Conservation (phyloP, 64 coral and sea anemone genomes). For the Montipora efflorescens region DNA sequence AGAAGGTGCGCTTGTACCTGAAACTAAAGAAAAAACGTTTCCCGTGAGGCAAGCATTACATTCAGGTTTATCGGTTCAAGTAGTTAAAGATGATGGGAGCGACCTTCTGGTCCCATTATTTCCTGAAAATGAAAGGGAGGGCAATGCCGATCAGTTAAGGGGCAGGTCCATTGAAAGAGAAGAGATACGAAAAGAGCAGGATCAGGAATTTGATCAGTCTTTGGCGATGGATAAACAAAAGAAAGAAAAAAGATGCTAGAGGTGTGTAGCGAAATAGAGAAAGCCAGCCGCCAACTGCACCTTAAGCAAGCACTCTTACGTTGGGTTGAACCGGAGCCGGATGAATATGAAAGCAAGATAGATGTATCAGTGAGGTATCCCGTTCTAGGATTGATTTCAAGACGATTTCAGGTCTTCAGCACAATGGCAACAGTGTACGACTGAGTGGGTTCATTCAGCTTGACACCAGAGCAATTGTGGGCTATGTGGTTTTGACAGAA, state of each 20-base stretch:
- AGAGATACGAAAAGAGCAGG: conserved; percentile 44
- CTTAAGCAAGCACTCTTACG: neutral
- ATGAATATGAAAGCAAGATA: neutral
- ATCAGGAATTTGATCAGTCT: conserved; percentile 48
- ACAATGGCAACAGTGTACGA: neutral
- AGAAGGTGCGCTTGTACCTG: neutral
- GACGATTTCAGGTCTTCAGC: neutral
- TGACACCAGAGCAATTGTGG: neutral
- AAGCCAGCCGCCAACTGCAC: neutral
- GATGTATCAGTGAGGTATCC: conserved; percentile 2
- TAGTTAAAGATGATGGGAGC: conserved; percentile 22
- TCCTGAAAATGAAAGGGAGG: conserved; percentile 19
- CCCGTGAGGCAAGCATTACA: neutral
- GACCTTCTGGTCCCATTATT: conserved; percentile 32
- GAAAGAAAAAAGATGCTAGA: neutral
- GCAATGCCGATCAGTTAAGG: neutral
- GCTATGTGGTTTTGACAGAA: neutral
- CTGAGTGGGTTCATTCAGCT: neutral
- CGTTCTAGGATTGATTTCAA: neutral
- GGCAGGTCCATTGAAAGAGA: conserved; percentile 33
- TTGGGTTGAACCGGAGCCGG: neutral
- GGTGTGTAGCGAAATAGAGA: neutral
- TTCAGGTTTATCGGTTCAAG: neutral
- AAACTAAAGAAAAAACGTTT: conserved; percentile 21
- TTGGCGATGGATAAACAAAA: conserved; percentile 57